Conservation (phyloP, 2,797 vertebrate genomes). For the Malacoraja senta region DNA sequence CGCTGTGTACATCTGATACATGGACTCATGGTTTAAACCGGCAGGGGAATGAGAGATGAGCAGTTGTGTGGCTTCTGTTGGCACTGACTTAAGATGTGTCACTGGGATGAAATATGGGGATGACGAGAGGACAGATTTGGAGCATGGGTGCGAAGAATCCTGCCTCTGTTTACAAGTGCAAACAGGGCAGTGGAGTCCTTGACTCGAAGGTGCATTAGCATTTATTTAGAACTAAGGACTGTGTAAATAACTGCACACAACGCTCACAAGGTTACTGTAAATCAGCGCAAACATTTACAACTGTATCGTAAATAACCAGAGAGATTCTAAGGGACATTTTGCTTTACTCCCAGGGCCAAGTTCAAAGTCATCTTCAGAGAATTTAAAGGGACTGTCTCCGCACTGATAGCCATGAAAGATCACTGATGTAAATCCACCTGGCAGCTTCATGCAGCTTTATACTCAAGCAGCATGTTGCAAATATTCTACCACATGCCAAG, state of each 20-base stretch:
- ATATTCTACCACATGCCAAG: background rate
- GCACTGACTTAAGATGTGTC: background rate
- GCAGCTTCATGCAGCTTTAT: background rate
- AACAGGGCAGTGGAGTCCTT: background rate
- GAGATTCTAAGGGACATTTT: background rate
- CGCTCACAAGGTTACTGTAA: background rate
- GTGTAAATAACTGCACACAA: background rate
- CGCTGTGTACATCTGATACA: background rate
- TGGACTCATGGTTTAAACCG: background rate
- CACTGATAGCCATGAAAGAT: background rate
- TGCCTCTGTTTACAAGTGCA: background rate
- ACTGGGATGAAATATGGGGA: background rate
- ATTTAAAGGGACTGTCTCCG: background rate
- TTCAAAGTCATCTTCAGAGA: background rate
- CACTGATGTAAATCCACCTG: background rate
- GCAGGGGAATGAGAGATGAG: background rate
- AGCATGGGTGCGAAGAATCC: background rate
- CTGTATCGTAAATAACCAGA: background rate
- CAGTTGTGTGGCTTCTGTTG: background rate
- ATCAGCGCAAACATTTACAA: background rate
- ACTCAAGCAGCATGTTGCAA: background rate
- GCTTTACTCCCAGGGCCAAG: background rate
- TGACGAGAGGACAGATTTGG: background rate
- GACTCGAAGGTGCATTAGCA: background rate
- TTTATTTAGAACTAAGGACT: constrained; percentile 13